Base-by-base conservation (phyloP, 30 jellyfish, hydroid and myxozoan species). In the Chrysaora quinquecirrha region DNA sequence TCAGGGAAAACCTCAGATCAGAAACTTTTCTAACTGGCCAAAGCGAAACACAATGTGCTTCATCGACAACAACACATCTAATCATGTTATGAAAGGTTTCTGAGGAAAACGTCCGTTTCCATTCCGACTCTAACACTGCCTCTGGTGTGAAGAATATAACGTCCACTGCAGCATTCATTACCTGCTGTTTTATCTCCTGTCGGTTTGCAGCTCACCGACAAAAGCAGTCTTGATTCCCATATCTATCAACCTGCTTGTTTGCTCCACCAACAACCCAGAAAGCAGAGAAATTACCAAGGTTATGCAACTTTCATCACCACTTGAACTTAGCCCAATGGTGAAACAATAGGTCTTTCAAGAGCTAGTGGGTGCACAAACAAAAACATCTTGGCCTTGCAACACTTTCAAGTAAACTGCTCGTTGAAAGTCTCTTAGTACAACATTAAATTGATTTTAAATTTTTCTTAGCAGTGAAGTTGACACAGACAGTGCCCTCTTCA, bases 301-400 rank as follows among this genome's bases (percentile, higher is more conserved):
- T n/a, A n/a, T n/a, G n/a, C 21, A 22, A 54, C 21, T 27, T 30
- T 19, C 58, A 6, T 43, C 58, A 43, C 58, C 58, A 43, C 9
- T 16, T 6, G 16, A 9, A 43, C 12, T 16, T 6, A 16, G 12
- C 9, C 58, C 58, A 43, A 43, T 16, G 0, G 82, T 66, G 23
- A 70, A 70, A 70, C 82, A 70, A 21, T 0, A 38, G 10, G 67
- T 70, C 66, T 70, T 70, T 21, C 82, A 27, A 31, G 67, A 16
- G 19, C 82, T 66, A 70, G 82, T 70, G 19, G 82, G 82, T 32
- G 82, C 82, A 21, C 25, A 27, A 28, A 66, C 56, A 66, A 66
- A 66, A 29, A 66, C 78, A 32, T 66, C 78, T 7, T 1, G 9
- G 12, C 78, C 78, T 7, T 9, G n/a, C n/a, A n/a, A n/a, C n/a